phyloP scores from a whole-genome alignment of 2,797 vertebrate genomes.

The Momotus momota region DNA sequence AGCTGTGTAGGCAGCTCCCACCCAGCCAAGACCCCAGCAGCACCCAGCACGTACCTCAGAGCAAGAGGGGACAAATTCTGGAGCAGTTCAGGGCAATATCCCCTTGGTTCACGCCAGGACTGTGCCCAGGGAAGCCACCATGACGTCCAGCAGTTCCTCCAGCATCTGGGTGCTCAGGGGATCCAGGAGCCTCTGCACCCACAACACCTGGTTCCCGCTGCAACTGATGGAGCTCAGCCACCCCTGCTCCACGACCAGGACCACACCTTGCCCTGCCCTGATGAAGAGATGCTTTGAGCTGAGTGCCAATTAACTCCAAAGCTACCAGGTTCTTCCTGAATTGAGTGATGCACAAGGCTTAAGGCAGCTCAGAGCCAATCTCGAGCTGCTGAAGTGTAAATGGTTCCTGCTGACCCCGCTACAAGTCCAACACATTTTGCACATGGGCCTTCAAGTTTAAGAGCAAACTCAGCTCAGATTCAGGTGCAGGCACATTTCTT shows the following conservation, averaged over 20 bases:
- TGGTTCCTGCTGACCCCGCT: neutral
- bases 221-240: neutral
- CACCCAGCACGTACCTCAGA: fast-evolving
- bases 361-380: neutral
- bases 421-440: neutral
- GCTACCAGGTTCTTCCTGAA: neutral
- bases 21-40: neutral
- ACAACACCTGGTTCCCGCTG: neutral
- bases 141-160: neutral
- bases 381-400: neutral
- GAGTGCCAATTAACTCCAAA: slow-evolving; percentile 15
- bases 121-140: too few species aligned
- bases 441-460: neutral
- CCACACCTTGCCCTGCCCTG: neutral
- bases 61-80: neutral
- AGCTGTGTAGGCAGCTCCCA: neutral
- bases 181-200: neutral
- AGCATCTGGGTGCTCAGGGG: neutral
- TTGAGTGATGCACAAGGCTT: neutral
- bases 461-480: neutral
- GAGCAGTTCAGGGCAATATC: too few species aligned
- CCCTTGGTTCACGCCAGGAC: too few species aligned
- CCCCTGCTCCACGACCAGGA: neutral
- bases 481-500: neutral
- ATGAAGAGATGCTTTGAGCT: slow-evolving; percentile 9